phyloP scores from a whole-genome alignment of 1,140 invertebrate genomes.

The Archegozetes longisetosus region DNA sequence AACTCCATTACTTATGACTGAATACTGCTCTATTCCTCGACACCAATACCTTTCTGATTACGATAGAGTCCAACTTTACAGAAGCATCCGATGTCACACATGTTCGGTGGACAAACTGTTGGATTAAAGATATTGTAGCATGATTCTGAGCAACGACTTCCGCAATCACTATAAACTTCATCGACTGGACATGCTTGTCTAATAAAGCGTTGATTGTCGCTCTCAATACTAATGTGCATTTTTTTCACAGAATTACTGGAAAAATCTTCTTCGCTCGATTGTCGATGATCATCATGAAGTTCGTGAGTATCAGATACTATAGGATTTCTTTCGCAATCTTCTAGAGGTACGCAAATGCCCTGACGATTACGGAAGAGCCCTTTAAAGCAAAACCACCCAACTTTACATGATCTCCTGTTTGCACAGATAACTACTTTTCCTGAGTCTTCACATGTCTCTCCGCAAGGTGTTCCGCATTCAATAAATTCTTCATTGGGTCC shows the following conservation, averaged over 20 bases:
- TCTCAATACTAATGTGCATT: too few species aligned
- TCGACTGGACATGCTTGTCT: background rate
- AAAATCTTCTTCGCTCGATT: too few species aligned
- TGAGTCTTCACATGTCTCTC: background rate
- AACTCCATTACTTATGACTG: too few species aligned
- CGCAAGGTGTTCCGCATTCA: background rate
- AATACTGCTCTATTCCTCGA: too few species aligned
- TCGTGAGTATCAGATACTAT: too few species aligned
- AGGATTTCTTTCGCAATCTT: background rate
- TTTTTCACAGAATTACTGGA: too few species aligned
- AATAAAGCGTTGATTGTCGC: background rate
- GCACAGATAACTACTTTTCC: background rate
- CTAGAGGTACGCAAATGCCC: constrained; percentile 1
- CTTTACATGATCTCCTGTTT: background rate
- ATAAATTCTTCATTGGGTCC: background rate
- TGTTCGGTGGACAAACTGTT: constrained; percentile 3
- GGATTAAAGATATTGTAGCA: background rate
- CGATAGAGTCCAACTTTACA: constrained; percentile 8
- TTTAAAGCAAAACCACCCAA: constrained; percentile 12
- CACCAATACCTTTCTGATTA: constrained; percentile 11
- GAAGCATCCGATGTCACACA: constrained; percentile 13
- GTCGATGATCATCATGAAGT: too few species aligned
- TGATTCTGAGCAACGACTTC: background rate
- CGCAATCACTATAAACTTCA: background rate
- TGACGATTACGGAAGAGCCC: constrained; percentile 1